phyloP scores from a whole-genome alignment of 2,113 vertebrate genomes.

The Eretmochelys imbricata region DNA sequence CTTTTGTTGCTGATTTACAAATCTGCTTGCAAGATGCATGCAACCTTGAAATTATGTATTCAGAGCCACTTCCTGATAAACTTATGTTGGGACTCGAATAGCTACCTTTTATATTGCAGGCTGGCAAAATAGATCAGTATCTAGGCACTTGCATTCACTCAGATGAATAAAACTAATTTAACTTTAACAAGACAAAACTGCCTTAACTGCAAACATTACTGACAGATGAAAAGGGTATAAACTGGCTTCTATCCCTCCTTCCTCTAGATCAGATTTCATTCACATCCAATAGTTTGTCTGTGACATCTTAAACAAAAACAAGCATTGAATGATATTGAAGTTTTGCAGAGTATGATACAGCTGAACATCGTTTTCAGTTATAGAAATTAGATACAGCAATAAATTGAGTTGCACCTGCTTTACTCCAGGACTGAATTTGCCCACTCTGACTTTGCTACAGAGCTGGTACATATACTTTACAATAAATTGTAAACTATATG shows the following conservation, averaged over 20 bases:
- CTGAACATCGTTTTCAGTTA: neutral
- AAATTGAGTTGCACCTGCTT: neutral
- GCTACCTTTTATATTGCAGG: neutral
- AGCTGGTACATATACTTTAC: neutral
- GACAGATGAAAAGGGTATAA: neutral
- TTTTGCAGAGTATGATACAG: neutral
- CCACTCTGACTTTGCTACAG: neutral
- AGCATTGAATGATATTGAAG: neutral
- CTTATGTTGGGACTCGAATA: neutral
- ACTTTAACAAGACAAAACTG: slow-evolving; percentile 31
- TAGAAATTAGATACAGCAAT: neutral
- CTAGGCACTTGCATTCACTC: neutral
- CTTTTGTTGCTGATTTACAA: neutral
- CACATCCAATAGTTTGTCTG: neutral
- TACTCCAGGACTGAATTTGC: neutral
- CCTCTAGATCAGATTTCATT: neutral
- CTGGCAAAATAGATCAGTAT: neutral
- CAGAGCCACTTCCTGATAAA: neutral
- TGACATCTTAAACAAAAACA: neutral
- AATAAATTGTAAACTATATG: neutral
- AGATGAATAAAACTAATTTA: slow-evolving; percentile 46
- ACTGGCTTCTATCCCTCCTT: neutral
- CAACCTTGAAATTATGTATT: neutral
- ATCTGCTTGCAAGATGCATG: neutral
- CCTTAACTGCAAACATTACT: neutral